A percentile compares a stretch with the other conserved stretches of the same genome.
Conservation (phyloP, 2,797 vertebrate genomes). For the Poeciliopsis paucimaculata region DNA sequence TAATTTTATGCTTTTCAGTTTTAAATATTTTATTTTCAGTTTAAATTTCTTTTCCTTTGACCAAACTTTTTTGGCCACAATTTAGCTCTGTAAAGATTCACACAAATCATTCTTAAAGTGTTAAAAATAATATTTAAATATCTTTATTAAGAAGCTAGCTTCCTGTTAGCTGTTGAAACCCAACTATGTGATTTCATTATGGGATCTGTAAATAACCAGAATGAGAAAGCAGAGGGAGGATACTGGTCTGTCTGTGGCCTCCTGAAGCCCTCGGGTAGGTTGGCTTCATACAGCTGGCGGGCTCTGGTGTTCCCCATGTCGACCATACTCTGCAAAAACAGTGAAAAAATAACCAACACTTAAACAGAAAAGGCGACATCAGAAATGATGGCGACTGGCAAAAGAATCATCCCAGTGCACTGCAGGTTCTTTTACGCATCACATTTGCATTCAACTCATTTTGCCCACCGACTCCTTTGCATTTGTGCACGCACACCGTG, state of each 20-base stretch:
- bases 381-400: neutral
- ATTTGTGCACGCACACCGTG: slow-evolving; percentile 19
- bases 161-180: no score
- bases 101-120: no score
- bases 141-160: no score
- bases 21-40: no score
- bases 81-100: no score
- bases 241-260: slow-evolving; percentile 99
- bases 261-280: slow-evolving; percentile 95
- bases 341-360: neutral
- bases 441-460: slow-evolving; percentile 50
- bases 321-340: slow-evolving; percentile 88
- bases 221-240: slow-evolving; percentile 78
- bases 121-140: no score
- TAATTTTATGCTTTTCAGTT: no score
- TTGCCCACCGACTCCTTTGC: slow-evolving; percentile 10
- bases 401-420: slow-evolving; percentile 25
- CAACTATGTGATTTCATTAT: neutral
- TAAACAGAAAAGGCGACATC: slow-evolving; percentile 2
- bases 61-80: no score
- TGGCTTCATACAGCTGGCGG: slow-evolving; percentile 92
- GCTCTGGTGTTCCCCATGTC: slow-evolving; percentile 97
- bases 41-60: no score
- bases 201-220: neutral
- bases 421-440: slow-evolving; percentile 33